phyloP scores from a whole-genome alignment of 2,797 vertebrate genomes.

The Phalanger gymnotis region DNA sequence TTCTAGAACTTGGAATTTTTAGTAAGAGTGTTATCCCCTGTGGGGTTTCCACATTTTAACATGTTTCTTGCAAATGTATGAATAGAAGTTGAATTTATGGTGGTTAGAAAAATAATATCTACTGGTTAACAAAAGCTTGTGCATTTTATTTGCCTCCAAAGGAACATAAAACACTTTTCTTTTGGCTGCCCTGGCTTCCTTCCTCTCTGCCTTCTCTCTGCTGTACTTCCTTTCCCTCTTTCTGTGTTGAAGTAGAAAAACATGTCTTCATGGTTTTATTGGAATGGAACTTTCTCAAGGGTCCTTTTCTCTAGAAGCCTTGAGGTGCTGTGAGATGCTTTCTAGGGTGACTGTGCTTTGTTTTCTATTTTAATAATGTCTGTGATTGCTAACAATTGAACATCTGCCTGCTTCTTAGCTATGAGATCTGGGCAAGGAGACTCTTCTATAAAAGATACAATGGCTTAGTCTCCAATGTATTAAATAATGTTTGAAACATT shows the following conservation, averaged over 20 bases:
- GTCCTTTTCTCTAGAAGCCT: conserved; percentile 29
- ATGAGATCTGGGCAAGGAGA: neutral
- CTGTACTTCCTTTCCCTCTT: neutral
- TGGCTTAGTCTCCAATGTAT: conserved; percentile 9
- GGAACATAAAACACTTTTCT: conserved; percentile 29
- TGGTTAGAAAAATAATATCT: conserved; percentile 34
- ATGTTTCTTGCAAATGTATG: neutral
- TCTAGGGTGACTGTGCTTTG: conserved; percentile 24
- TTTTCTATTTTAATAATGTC: conserved; percentile 40
- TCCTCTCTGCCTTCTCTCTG: conserved; percentile 5
- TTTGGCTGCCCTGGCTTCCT: neutral
- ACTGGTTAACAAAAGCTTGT: conserved; percentile 18
- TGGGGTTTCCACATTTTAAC: neutral
- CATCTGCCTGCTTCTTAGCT: neutral
- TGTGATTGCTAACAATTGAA: conserved; percentile 10
- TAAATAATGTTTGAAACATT: conserved; percentile 20
- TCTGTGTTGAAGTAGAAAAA: conserved; percentile 40
- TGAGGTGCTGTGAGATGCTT: conserved; percentile 32
- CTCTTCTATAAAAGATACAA: conserved; percentile 33
- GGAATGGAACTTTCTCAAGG: conserved; percentile 11
- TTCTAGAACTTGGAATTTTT: conserved; percentile 39
- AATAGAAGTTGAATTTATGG: conserved; percentile 12
- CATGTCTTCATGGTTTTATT: neutral
- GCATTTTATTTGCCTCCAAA: neutral
- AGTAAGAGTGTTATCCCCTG: fast-evolving